These are phyloP conservation scores for Eulemur rubriventer DNA, from an alignment of 2,797 vertebrate genomes.

Conservation along the genomic window DNA sequence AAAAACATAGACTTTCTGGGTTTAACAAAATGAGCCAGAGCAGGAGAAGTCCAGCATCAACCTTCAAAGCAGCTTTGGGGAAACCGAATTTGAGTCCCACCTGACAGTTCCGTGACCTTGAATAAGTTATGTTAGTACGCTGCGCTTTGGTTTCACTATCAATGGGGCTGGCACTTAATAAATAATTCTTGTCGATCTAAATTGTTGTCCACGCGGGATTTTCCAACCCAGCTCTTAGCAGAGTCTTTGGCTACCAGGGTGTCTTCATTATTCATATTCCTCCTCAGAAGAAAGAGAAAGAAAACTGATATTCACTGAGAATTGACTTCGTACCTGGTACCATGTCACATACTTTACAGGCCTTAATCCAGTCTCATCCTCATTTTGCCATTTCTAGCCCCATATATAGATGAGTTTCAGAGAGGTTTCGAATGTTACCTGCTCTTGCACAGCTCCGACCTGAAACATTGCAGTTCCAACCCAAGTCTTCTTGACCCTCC, in stretches of 20 bases:
- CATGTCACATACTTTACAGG: not conserved
- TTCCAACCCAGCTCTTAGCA: slow-evolving; percentile 2
- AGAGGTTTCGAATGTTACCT: not conserved
- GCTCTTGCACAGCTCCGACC: not conserved
- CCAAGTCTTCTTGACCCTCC: not conserved
- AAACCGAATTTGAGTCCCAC: not conserved
- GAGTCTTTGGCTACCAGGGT: not conserved
- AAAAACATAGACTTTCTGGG: slow-evolving; percentile 16
- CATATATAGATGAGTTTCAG: not conserved
- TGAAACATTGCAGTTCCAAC: not conserved
- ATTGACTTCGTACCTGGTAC: not conserved
- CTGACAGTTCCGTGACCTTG: not conserved
- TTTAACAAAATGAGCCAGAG: not conserved
- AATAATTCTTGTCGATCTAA: not conserved
- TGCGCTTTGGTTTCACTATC: not conserved
- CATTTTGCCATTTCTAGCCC: not conserved
- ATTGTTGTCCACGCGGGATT: not conserved
- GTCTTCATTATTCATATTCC: not conserved
- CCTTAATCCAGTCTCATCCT: not conserved
- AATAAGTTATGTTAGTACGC: not conserved
- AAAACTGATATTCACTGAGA: not conserved
- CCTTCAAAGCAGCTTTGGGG: not conserved
- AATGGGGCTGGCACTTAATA: not conserved
- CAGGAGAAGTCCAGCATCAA: not conserved
- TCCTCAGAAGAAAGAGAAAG: not conserved